A percentile compares a stretch with the other conserved stretches of the same genome.
These are phyloP conservation scores for Lamellibrachia satsuma DNA, from an alignment of 2,888 invertebrate species.

Conservation along the genomic window DNA sequence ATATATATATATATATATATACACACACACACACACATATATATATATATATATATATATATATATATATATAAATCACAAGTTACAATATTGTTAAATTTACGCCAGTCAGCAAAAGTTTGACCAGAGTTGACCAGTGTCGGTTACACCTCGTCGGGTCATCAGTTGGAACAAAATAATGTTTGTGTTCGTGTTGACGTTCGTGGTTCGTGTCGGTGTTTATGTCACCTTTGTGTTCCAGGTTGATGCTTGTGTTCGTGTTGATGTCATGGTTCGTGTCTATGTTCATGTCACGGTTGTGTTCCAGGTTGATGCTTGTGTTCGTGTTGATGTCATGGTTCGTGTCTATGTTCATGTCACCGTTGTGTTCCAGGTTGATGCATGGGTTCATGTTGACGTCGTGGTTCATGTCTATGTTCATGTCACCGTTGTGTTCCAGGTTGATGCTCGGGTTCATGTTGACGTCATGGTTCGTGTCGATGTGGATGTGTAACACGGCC, in stretches of 20 bases:
- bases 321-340: neutral
- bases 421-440: constrained; percentile 41
- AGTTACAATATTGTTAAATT: no score
- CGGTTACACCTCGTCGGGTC: no score
- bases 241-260: neutral
- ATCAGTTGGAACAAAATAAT: no score
- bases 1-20: no score
- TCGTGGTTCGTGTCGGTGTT: no score
- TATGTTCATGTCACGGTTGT: no score
- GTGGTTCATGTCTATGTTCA: neutral
- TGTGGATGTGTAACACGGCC: constrained; percentile 96
- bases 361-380: neutral
- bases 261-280: neutral
- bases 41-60: no score
- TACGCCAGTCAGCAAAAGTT: no score
- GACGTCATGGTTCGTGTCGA: constrained; percentile 93
- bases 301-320: neutral
- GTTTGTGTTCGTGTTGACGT: neutral
- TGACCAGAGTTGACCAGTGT: no score
- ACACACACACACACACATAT: no score
- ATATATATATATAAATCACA: no score
- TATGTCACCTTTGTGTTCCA: neutral
- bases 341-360: neutral
- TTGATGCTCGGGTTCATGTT: constrained; percentile 69
- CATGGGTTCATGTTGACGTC: neutral